Base-by-base conservation (phyloP, 2,888 invertebrate genomes). In the Eupithecia inturbata region DNA sequence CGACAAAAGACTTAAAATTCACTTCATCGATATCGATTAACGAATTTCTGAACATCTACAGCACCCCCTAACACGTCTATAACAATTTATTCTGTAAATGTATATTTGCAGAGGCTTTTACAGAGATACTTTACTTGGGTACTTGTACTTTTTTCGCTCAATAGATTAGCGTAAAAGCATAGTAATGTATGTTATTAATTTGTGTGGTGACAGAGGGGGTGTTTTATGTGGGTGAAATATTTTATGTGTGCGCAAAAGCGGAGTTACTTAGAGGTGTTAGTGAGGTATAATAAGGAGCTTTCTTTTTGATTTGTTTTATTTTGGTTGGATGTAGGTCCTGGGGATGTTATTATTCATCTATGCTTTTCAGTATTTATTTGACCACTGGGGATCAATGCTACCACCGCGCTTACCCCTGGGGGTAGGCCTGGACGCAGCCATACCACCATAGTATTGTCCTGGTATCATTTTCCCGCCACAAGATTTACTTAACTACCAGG, bases 81-180 rank as follows among this genome's bases (percentile, higher is more conserved):
- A 83, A 82, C 83, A 84, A 87, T 87, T 87, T 87, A 85, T 87
- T 85, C 85, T 74, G 81, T 82, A 84, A 85, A 86, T 84, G 84
- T 78, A 81, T 73, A 83, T 85, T 80, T 82, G 80, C 80, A 79
- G 78, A 72, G 66, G 72, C 75, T 75, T 75, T 72, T 68, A 71
- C 74, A 72, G 41, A 80, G 77, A 79, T 77, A 76, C 77, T 75
- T 63, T 66, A 67, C 69, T 57, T 36, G 12, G 49, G 68, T 73
- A 75, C 71, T 36, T 60, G 71, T 45, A 64, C 67, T 78, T 80
- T 80, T 81, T 78, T 78, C 70, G 68, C 73, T 64, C 75, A 76
- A 75, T 76, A 79, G 81, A 80, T 81, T 78, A 79, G 67, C 78
- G 73, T 75, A 68, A 81, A 77, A 81, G 80, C 74, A 72, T 31